Evolutionary conservation across 2,797 vertebrate genomes (phyloP).

Genomic region (Macropodus opercularis): DNA sequence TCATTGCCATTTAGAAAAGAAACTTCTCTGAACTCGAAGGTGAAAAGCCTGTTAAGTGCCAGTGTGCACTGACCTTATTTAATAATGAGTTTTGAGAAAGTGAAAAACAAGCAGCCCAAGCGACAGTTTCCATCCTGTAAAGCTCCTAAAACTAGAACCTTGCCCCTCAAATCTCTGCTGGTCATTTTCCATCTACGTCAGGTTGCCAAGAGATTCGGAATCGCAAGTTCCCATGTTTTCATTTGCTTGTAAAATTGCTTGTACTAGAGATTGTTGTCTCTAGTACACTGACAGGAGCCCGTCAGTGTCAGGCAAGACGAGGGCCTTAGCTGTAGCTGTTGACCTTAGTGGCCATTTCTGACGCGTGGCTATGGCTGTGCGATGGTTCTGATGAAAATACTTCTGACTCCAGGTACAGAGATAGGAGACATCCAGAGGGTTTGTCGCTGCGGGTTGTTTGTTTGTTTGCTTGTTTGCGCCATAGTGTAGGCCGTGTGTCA

Average conservation of each 20-base stretch:
- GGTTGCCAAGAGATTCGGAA: conserved; percentile 14
- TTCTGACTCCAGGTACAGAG: conserved; percentile 36
- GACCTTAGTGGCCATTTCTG: conserved; percentile 51
- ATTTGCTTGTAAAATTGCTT: too few relatives aligned
- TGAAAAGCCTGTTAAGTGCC: conserved; percentile 4
- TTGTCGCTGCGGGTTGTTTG: conserved; percentile 28
- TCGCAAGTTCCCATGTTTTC: background rate
- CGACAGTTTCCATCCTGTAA: conserved; percentile 11
- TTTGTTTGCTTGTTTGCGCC: too few relatives aligned
- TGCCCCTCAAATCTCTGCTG: conserved; percentile 10
- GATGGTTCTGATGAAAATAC: conserved; percentile 54
- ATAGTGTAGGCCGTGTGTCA: background rate
- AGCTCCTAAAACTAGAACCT: conserved; percentile 21
- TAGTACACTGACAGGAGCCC: too few relatives aligned
- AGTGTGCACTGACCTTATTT: conserved; percentile 1
- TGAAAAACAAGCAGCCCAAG: background rate
- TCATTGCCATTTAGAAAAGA: conserved; percentile 25
- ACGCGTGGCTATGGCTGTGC: conserved; percentile 46
- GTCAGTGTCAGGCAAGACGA: background rate
- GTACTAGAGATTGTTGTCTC: conserved; percentile 21
- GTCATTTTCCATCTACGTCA: conserved; percentile 18
- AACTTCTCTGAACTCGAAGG: conserved; percentile 25
- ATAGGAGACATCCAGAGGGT: conserved; percentile 52
- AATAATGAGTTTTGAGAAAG: background rate
- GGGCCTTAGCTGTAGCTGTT: conserved; percentile 49